Evolutionary conservation across 2,113 vertebrate genomes (phyloP).

Genomic region (Tricholaema leucomelas): DNA sequence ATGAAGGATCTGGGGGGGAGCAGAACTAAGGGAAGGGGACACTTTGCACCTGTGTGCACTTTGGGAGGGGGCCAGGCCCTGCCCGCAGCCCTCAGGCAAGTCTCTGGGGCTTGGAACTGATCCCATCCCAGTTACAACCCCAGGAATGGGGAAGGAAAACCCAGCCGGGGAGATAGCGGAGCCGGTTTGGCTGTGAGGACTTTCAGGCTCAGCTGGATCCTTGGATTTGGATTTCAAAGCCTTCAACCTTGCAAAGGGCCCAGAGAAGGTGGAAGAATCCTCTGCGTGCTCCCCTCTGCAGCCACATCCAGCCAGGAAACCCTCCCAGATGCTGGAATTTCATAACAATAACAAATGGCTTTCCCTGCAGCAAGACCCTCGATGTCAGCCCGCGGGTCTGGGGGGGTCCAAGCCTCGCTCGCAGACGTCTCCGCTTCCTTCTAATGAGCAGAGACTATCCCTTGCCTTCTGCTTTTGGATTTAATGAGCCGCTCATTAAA

Average conservation of each 20-base stretch:
- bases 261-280: not conserved
- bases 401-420: not conserved
- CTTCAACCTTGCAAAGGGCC: not conserved
- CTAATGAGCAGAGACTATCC: not conserved
- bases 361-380: not conserved
- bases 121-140: not conserved
- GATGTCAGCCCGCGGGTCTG: not conserved
- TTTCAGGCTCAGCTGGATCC: not conserved
- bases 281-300: not conserved
- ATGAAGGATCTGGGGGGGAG: rapidly evolving
- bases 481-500: not conserved
- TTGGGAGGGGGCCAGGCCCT: not conserved
- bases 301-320: rapidly evolving
- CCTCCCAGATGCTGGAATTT: rapidly evolving
- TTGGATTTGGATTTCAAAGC: not conserved
- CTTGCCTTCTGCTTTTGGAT: not conserved
- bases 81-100: rapidly evolving
- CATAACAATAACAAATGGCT: rapidly evolving
- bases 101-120: not conserved
- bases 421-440: rapidly evolving
- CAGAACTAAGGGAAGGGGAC: rapidly evolving
- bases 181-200: not conserved
- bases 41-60: rapidly evolving
- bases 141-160: not conserved
- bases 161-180: rapidly evolving